Evolutionary conservation across 2,797 vertebrate genomes (phyloP).

Genomic region (Pseudochromis fuscus): DNA sequence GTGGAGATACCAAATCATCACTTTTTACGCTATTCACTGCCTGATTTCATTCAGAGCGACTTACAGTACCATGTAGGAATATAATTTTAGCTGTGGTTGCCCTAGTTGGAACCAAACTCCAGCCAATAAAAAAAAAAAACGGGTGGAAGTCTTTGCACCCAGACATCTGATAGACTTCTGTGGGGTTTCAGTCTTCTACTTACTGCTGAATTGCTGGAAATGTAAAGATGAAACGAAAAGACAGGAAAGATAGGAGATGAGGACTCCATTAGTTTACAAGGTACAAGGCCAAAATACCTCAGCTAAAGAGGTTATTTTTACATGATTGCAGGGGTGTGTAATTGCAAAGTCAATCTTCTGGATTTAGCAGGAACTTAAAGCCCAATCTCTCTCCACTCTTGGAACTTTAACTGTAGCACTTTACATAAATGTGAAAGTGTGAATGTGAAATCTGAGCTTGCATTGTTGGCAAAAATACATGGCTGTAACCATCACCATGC

Average conservation of each 20-base stretch:
- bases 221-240: slow-evolving; percentile 34
- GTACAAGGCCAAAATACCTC: slow-evolving; percentile 31
- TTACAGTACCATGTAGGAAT: slow-evolving; percentile 14
- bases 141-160: background rate
- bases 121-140: slow-evolving; percentile 3
- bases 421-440: slow-evolving; percentile 14
- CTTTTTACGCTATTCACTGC: slow-evolving; percentile 52
- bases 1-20: slow-evolving; percentile 66
- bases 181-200: slow-evolving; percentile 35
- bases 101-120: slow-evolving; percentile 30
- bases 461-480: background rate
- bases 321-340: slow-evolving; percentile 48
- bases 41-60: slow-evolving; percentile 51
- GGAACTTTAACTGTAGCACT: slow-evolving; percentile 35
- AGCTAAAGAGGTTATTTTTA: slow-evolving; percentile 40
- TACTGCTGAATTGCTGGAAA: slow-evolving; percentile 32
- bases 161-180: slow-evolving; percentile 37
- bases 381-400: slow-evolving; percentile 5
- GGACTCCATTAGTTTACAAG: slow-evolving; percentile 54
- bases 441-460: background rate
- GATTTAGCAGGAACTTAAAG: slow-evolving; percentile 44
- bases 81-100: slow-evolving; percentile 20
- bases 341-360: slow-evolving; percentile 52
- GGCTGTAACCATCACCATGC: background rate
- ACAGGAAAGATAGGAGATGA: slow-evolving; percentile 26